These are phyloP conservation scores for Oryzias sinensis DNA, from an alignment of 2,797 vertebrate genomes.

Conservation along the genomic window DNA sequence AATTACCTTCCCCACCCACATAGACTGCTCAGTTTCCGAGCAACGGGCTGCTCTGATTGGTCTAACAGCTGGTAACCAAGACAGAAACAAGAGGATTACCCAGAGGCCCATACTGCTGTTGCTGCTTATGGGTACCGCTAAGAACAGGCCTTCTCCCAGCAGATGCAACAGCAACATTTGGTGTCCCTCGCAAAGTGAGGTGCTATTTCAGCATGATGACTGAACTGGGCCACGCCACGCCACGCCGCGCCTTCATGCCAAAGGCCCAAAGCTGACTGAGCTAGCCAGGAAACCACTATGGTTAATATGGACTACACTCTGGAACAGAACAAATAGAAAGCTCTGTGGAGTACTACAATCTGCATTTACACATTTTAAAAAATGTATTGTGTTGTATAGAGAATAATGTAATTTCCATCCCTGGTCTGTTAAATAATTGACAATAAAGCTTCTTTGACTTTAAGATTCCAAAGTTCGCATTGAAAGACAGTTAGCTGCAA, in stretches of 20 bases:
- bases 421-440: no score
- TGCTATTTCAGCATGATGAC: conserved; percentile 57
- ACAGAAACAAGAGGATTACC: conserved; percentile 64
- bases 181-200: conserved; percentile 33
- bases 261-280: conserved; percentile 34
- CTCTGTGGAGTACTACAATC: conserved; percentile 19
- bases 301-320: conserved; percentile 12
- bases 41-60: conserved; percentile 56
- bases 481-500: neutral
- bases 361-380: neutral
- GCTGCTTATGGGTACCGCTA: conserved; percentile 32
- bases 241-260: conserved; percentile 15
- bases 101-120: conserved; percentile 46
- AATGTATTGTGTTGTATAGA: no score
- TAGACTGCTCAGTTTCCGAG: conserved; percentile 32
- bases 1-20: conserved; percentile 48
- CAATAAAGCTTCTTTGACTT: no score
- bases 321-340: conserved; percentile 29
- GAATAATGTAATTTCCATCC: no score
- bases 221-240: conserved; percentile 38
- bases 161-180: conserved; percentile 47
- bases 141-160: conserved; percentile 32
- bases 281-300: conserved; percentile 27
- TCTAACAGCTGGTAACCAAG: conserved; percentile 69
- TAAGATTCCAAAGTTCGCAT: conserved; percentile 55